These are phyloP conservation scores for Rallus limicola DNA, from an alignment of 2,113 vertebrate species.

Conservation along the genomic window DNA sequence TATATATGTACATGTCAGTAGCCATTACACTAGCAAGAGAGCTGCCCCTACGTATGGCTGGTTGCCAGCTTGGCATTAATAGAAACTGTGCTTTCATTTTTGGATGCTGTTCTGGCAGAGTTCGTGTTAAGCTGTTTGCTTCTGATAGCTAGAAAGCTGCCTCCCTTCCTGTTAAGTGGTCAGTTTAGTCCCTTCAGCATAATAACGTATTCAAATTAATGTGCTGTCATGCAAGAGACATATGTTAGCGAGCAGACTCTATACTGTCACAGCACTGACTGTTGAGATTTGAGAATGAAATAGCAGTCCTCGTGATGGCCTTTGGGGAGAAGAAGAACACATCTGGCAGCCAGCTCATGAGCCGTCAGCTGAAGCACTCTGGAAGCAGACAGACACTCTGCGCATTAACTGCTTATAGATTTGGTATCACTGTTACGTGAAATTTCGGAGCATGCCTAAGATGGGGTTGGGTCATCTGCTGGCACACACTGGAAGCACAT, in stretches of 20 bases:
- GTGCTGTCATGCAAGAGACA: slow-evolving; percentile 16
- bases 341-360: slow-evolving; percentile 54
- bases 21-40: background rate
- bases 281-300: slow-evolving; percentile 29
- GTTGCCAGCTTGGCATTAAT: background rate
- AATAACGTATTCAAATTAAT: slow-evolving; percentile 1
- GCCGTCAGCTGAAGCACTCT: background rate
- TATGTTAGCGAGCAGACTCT: slow-evolving; percentile 10
- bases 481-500: background rate
- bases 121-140: background rate
- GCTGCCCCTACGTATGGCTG: rapidly evolving
- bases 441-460: slow-evolving; percentile 21
- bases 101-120: background rate
- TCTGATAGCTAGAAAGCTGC: background rate
- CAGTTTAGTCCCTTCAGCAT: slow-evolving; percentile 17
- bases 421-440: background rate
- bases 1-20: background rate
- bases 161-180: slow-evolving; percentile 18
- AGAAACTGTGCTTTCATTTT: background rate
- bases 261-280: background rate
- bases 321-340: slow-evolving; percentile 26
- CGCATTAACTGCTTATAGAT: slow-evolving; percentile 29
- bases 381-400: background rate
- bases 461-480: slow-evolving; percentile 41
- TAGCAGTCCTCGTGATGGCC: background rate